Percentiles rank a stretch among this genome's conserved stretches.
phyloP scores from a whole-genome alignment of 2,797 vertebrate species.

The Sebastes reedi region DNA sequence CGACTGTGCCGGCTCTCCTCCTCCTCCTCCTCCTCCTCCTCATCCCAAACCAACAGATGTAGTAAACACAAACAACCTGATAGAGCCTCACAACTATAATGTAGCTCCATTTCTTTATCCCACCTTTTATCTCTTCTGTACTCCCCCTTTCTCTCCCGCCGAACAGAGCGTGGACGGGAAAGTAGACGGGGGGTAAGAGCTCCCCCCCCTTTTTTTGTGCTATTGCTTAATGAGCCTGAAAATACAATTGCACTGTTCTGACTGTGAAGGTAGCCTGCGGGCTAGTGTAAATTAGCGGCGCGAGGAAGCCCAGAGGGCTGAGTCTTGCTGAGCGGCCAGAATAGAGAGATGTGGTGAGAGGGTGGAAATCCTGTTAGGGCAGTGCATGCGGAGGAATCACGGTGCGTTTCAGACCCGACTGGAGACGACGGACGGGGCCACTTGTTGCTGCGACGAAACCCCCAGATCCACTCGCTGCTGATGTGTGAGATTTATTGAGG shows the following conservation, averaged over 20 bases:
- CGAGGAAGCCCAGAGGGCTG: conserved; percentile 81
- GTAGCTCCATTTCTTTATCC: conserved; percentile 54
- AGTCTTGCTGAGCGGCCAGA: conserved; percentile 81
- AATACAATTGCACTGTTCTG: conserved; percentile 86
- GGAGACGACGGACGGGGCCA: conserved; percentile 36
- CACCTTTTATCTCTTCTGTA: conserved; percentile 38
- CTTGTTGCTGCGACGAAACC: conserved; percentile 65
- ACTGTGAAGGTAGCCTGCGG: conserved; percentile 86
- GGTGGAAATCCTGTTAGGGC: conserved; percentile 75
- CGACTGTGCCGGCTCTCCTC: conserved; percentile 50
- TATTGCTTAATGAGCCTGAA: conserved; percentile 87
- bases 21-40: conserved; percentile 20
- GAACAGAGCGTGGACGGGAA: conserved; percentile 65
- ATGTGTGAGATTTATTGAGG: conserved; percentile 62
- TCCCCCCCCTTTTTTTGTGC: conserved; percentile 66
- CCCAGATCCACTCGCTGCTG: conserved; percentile 17
- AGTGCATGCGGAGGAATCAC: conserved; percentile 58
- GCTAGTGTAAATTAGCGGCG: conserved; percentile 84
- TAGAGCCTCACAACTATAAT: conserved; percentile 58
- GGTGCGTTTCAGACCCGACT: conserved; percentile 44
- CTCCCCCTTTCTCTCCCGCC: conserved; percentile 18
- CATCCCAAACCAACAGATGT: conserved; percentile 50
- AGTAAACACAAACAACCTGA: conserved; percentile 67
- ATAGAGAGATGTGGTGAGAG: conserved; percentile 66
- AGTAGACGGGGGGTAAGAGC: conserved; percentile 57